Evolutionary conservation across 1,140 invertebrate species (phyloP).

Genomic region (Ditylenchus dipsaci): DNA sequence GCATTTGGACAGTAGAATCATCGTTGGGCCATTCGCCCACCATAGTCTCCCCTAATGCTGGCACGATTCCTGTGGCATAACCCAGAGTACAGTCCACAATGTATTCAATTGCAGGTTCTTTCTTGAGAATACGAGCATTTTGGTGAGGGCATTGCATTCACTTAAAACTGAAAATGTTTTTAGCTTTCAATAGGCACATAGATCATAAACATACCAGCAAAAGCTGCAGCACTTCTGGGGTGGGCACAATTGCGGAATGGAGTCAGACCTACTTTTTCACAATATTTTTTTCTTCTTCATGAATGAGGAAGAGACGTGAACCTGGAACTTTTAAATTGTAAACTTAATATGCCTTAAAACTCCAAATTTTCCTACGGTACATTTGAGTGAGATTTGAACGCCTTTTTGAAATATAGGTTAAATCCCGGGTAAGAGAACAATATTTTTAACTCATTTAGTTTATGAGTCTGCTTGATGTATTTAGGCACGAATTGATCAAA

Average conservation of each 20-base stretch:
- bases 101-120: slow-evolving; percentile 47
- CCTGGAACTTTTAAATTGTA: slow-evolving; percentile 23
- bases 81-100: slow-evolving; percentile 52
- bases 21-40: slow-evolving; percentile 49
- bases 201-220: no score
- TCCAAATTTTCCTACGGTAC: no score
- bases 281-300: slow-evolving; percentile 42
- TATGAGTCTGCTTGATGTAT: no score
- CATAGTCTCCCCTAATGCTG: slow-evolving; percentile 42
- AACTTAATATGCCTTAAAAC: no score
- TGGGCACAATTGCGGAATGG: slow-evolving; percentile 50
- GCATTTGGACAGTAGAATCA: slow-evolving; percentile 38
- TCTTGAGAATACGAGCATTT: background rate
- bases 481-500: no score
- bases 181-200: no score
- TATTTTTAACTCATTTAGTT: no score
- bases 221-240: slow-evolving; percentile 21
- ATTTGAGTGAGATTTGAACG: no score
- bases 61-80: slow-evolving; percentile 46
- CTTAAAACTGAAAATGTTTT: background rate
- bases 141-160: background rate
- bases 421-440: no score
- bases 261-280: slow-evolving; percentile 44
- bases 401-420: no score
- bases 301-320: slow-evolving; percentile 48